These are phyloP conservation scores for Chydorus sphaericus DNA, from an alignment of 2,888 invertebrate genomes.

Conservation along the genomic window DNA sequence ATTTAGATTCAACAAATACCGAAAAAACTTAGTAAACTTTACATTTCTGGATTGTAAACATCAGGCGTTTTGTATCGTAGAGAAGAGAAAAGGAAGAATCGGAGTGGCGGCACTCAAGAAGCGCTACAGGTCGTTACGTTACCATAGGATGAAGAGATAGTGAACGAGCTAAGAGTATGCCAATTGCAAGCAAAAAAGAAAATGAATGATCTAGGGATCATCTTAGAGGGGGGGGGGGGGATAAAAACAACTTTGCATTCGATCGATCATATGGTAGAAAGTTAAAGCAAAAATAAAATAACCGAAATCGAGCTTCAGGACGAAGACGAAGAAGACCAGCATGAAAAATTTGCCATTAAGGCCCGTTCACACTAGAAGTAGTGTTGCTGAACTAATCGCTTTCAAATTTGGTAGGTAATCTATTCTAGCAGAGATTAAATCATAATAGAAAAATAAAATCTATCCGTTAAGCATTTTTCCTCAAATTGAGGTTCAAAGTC, in stretches of 20 bases:
- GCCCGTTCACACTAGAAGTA: too few relatives aligned
- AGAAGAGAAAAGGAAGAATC: neutral
- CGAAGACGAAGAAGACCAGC: neutral
- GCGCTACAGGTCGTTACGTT: neutral
- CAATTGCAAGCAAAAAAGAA: neutral
- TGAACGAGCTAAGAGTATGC: neutral
- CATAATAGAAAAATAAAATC: too few relatives aligned
- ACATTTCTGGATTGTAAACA: too few relatives aligned
- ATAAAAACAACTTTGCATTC: neutral
- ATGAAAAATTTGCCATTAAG: too few relatives aligned
- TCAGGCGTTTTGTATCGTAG: constrained; percentile 3
- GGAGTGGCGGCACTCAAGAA: neutral
- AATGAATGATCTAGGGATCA: neutral
- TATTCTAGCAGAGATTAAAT: too few relatives aligned
- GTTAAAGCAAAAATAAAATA: neutral
- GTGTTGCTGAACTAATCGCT: too few relatives aligned
- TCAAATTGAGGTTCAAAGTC: too few relatives aligned
- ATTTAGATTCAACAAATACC: too few relatives aligned
- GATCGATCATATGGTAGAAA: neutral
- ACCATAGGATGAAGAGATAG: neutral
- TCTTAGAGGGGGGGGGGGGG: neutral
- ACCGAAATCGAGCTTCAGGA: neutral
- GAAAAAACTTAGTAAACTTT: too few relatives aligned
- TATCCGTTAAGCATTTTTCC: too few relatives aligned
- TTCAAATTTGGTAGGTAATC: too few relatives aligned